Evolutionary conservation across 2,797 vertebrate genomes (phyloP).

Genomic region (Anas acuta): DNA sequence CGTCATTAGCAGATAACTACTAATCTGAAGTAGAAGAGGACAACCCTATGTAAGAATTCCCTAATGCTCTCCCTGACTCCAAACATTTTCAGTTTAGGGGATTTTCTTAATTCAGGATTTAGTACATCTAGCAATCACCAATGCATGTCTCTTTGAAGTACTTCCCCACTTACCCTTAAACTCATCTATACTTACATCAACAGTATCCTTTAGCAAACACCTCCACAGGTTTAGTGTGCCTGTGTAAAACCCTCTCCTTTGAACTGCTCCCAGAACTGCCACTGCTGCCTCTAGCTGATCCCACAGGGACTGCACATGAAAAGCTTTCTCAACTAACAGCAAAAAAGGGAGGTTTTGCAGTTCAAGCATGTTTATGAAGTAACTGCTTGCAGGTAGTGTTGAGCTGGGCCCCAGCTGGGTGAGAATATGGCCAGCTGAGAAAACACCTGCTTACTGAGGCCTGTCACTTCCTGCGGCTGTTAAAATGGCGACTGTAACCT

Average conservation of each 20-base stretch:
- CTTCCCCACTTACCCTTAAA: neutral
- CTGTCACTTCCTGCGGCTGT: neutral
- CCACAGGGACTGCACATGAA: accelerated
- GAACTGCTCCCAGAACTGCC: neutral
- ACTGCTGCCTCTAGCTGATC: accelerated
- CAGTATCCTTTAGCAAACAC: neutral
- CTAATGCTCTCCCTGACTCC: neutral
- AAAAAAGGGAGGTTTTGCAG: neutral
- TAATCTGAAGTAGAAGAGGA: neutral
- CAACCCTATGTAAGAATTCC: neutral
- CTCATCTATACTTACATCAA: neutral
- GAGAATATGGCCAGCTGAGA: neutral
- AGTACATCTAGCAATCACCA: neutral
- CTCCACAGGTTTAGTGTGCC: too few species aligned
- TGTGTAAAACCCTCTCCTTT: neutral
- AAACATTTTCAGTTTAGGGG: neutral
- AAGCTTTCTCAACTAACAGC: neutral
- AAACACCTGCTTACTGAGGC: neutral
- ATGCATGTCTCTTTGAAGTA: neutral
- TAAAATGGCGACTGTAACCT: neutral
- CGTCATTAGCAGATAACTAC: neutral
- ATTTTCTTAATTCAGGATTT: neutral
- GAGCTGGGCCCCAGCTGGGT: neutral
- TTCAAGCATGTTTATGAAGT: neutral
- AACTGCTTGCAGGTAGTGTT: neutral